Evolutionary conservation across 53 echinoderm and acorn worm species (phyloP), one percentile per base, ranked within the genome.

Genomic region (Luidia sarsii): DNA sequence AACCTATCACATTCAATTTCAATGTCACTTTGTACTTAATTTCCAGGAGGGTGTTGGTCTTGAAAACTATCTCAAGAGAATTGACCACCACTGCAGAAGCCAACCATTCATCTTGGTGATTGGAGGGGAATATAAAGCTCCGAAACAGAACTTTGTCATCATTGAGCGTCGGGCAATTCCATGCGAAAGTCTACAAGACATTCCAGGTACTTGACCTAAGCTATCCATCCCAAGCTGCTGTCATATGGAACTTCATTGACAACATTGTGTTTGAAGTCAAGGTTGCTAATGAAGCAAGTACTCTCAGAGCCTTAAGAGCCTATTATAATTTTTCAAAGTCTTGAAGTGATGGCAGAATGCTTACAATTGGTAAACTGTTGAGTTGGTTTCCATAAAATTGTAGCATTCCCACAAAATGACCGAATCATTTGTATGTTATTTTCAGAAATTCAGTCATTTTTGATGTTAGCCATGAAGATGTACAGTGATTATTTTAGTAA

Each of bases 301-400:
- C 80, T 18, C 31, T 80, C 24, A 80, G 35, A 64, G 64, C 80
- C 0, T 80, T 65, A 16, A 64, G 80, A 32, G 80, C 80, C 15
- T 65, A 65, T 64, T 80, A 64, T 32, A 45, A 80, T 34, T 80
- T 80, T 30, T n/a, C n/a, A n/a, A n/a, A n/a, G n/a, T n/a, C n/a
- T n/a, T n/a, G n/a, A n/a, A n/a, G n/a, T n/a, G n/a, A n/a, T n/a
- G n/a, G n/a, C n/a, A n/a, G n/a, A n/a, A n/a, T n/a, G n/a, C n/a
- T n/a, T n/a, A n/a, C n/a, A n/a, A n/a, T n/a, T n/a, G n/a, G n/a
- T n/a, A n/a, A n/a, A n/a, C n/a, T n/a, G n/a, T n/a, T n/a, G n/a
- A n/a, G n/a, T n/a, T n/a, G n/a, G n/a, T n/a, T n/a, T n/a, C n/a
- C n/a, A n/a, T n/a, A n/a, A n/a, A n/a, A n/a, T n/a, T n/a, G n/a